A percentile compares a stretch with the other conserved stretches of the same genome.
phyloP scores from a whole-genome alignment of 2,888 invertebrate species.

The Zhuqinia jingwanae region DNA sequence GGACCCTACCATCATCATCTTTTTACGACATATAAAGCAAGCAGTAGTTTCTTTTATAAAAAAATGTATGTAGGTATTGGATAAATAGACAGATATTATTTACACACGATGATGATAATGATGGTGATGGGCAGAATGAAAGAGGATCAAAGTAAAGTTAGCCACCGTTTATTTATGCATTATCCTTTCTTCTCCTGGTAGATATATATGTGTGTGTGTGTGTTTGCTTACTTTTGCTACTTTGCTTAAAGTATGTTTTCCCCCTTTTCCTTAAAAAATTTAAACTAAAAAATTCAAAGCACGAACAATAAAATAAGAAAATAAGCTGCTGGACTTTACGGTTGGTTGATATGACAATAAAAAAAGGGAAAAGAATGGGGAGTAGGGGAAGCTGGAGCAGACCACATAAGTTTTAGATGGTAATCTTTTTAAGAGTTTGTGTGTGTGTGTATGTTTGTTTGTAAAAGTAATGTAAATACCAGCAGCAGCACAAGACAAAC shows the following conservation, averaged over 20 bases:
- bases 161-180: conserved; percentile 66
- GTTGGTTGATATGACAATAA: conserved; percentile 40
- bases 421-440: too few relatives aligned
- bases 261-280: background rate
- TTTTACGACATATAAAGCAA: too few relatives aligned
- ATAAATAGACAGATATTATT: too few relatives aligned
- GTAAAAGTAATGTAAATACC: background rate
- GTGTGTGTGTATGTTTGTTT: too few relatives aligned
- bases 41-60: too few relatives aligned
- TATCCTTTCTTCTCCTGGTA: conserved; percentile 47
- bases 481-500: background rate
- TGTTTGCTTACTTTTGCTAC: too few relatives aligned
- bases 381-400: background rate
- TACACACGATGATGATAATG: too few relatives aligned
- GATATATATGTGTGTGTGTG: too few relatives aligned
- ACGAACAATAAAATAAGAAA: conserved; percentile 76
- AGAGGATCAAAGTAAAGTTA: conserved; percentile 43
- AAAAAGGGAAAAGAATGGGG: conserved; percentile 5
- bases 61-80: too few relatives aligned
- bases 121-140: background rate
- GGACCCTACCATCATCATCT: too few relatives aligned
- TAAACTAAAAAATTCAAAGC: conserved; percentile 57
- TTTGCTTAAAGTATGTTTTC: too few relatives aligned
- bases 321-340: conserved; percentile 79
- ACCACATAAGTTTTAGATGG: background rate